Percentiles rank a stretch among this genome's conserved stretches.
Evolutionary conservation across 1,140 invertebrate genomes (phyloP).

Genomic region (Galleria mellonella): DNA sequence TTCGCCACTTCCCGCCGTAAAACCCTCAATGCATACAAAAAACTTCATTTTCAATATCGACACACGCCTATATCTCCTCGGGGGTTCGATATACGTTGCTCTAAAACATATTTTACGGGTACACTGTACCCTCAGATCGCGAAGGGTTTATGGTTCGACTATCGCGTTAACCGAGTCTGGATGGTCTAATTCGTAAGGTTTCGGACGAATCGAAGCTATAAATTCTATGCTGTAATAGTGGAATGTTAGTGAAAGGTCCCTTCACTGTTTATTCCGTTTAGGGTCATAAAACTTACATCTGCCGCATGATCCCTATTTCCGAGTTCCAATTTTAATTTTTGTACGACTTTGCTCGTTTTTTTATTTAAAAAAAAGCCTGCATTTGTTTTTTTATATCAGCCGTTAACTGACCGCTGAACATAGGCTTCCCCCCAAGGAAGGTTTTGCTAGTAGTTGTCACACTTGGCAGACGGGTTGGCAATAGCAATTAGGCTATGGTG

Average conservation of each 20-base stretch:
- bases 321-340: no score
- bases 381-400: no score
- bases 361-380: no score
- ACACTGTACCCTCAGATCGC: not conserved
- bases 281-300: not conserved
- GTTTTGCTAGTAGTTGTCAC: no score
- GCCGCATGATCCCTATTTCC: no score
- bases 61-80: conserved; percentile 26
- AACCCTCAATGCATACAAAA: conserved; percentile 49
- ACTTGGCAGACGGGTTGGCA: no score
- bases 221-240: not conserved
- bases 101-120: conserved; percentile 49
- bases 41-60: conserved; percentile 49
- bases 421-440: no score
- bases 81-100: conserved; percentile 14
- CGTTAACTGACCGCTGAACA: no score
- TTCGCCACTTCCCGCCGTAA: conserved; percentile 27
- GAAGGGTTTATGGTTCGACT: conserved; percentile 11
- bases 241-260: no score
- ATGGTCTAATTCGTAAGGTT: not conserved
- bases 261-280: no score
- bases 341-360: not conserved
- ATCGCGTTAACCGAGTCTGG: conserved; percentile 3
- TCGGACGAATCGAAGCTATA: conserved; percentile 1
- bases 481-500: no score